Evolutionary conservation across 2,888 invertebrate species (phyloP), one percentile per base, ranked within the genome.

Genomic region (Fabriciana adippe): DNA sequence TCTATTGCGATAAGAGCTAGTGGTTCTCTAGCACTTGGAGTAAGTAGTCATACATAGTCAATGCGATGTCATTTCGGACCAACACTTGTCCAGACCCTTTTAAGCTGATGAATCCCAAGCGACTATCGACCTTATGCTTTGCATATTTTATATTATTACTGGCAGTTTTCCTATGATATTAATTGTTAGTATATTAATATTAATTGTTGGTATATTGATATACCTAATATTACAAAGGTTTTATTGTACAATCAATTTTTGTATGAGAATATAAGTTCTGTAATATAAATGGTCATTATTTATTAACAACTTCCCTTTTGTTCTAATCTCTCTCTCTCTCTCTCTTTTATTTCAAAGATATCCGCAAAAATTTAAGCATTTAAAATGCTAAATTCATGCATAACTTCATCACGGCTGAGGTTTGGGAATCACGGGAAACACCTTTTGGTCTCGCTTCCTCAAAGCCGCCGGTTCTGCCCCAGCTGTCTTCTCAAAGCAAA

Each of bases 21-120:
- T 56, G n/a, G 61, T 66, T 55, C 31, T 50, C 35, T 48, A 48
- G 64, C 60, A 66, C 66, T 68, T 47, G 61, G 51, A 50, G 50
- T 69, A 65, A 69, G 64, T 67, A 67, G 67, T 71, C 86, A 88
- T 88, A 81, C 88, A 88, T 88, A 88, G 87, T 87, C 88, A 87
- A 87, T 87, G 83, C 72, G 74, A 75, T 70, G 77, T 76, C 76
- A 73, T 78, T 75, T 76, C 72, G 73, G 70, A 70, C 74, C 74
- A 75, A 73, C 77, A 76, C 75, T 71, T 68, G 65, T 66, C 72
- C 70, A 80, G 81, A 80, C 84, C 86, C 86, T 83, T 87, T 87
- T 70, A 70, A 85, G 83, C 81, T 84, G 85, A 87, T 87, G 84
- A 86, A 73, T 71, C 70, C 63, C 71, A 73, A 68, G 69, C 72